Evolutionary conservation across 2,113 vertebrate species (phyloP).

Genomic region (Mastomys coucha): DNA sequence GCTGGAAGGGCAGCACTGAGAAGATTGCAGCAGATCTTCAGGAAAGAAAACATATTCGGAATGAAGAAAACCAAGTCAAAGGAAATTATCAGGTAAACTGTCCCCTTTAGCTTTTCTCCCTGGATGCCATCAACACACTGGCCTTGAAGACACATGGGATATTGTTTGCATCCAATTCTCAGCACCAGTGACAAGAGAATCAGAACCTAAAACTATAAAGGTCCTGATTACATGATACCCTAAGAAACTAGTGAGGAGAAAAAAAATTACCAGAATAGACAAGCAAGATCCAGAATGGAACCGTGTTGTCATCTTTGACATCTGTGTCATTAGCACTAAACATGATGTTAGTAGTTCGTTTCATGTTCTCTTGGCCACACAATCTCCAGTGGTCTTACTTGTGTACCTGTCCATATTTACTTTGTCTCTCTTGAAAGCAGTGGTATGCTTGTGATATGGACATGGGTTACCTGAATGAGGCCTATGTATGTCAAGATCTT

Average conservation of each 20-base stretch:
- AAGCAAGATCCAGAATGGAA: background rate
- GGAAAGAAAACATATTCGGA: constrained; percentile 84
- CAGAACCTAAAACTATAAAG: background rate
- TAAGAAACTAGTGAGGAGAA: background rate
- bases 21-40: constrained; percentile 84
- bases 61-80: constrained; percentile 81
- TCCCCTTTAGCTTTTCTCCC: background rate
- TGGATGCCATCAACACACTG: too few species aligned
- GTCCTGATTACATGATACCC: too few species aligned
- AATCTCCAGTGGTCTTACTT: background rate
- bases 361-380: background rate
- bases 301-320: background rate
- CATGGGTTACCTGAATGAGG: background rate
- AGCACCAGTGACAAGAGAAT: background rate
- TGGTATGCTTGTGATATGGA: background rate
- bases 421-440: constrained; percentile 1
- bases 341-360: background rate
- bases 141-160: background rate
- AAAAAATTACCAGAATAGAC: background rate
- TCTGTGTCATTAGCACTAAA: background rate
- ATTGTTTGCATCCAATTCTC: background rate
- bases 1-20: constrained; percentile 82
- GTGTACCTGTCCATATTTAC: background rate
- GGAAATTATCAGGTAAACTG: constrained; percentile 84
- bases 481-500: background rate